Conservation (phyloP, 2,797 vertebrate species). For the Alfaro cultratus region DNA sequence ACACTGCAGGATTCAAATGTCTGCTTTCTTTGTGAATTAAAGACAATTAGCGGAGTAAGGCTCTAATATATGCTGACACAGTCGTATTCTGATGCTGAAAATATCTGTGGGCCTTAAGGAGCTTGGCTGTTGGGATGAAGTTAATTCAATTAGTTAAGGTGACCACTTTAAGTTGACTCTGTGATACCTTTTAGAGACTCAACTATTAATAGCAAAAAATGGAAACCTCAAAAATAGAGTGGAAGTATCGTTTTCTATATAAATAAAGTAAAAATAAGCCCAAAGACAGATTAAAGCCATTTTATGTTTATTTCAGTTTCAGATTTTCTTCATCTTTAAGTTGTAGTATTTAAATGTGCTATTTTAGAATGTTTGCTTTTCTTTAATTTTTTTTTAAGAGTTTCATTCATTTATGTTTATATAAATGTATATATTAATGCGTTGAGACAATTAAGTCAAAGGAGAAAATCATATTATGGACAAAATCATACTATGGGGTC, state of each 20-base stretch:
- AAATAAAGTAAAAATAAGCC: not conserved
- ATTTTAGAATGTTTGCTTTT: not conserved
- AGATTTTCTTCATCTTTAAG: not conserved
- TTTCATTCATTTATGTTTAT: no score
- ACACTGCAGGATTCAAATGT: not conserved
- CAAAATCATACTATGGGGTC: conserved; percentile 25
- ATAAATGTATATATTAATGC: no score
- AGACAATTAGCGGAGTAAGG: not conserved
- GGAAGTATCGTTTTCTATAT: not conserved
- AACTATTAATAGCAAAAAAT: not conserved
- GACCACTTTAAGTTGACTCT: conserved; percentile 40
- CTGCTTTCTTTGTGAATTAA: conserved; percentile 31
- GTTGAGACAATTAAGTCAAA: not conserved
- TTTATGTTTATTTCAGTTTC: not conserved
- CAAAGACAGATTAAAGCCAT: not conserved
- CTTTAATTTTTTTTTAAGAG: not conserved
- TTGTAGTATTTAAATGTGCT: not conserved
- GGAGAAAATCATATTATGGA: no score
- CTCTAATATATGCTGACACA: conserved; percentile 19
- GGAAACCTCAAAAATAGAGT: not conserved
- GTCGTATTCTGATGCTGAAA: conserved; percentile 41
- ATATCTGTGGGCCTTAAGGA: conserved; percentile 37
- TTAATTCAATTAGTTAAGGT: conserved; percentile 68
- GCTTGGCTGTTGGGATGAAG: conserved; percentile 54
- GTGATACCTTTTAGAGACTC: conserved; percentile 15